Evolutionary conservation across 1,140 invertebrate species (phyloP).

Genomic region (Argopecten irradians): DNA sequence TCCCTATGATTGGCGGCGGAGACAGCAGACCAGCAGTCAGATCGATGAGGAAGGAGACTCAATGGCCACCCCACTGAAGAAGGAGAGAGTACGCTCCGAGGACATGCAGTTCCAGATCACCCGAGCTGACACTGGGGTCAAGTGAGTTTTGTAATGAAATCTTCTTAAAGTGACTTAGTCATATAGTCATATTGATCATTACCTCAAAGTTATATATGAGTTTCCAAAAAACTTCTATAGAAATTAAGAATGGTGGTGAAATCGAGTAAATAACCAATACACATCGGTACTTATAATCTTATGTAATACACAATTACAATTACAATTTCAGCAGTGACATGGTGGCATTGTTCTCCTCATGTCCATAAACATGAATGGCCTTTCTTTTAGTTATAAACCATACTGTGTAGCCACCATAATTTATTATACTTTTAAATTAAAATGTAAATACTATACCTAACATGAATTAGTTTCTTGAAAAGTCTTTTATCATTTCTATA

Average conservation of each 20-base stretch:
- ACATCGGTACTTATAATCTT: no score
- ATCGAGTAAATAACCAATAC: no score
- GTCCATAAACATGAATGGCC: background rate
- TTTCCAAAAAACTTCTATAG: no score
- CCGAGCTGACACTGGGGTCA: background rate
- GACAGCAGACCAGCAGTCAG: background rate
- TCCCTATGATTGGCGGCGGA: background rate
- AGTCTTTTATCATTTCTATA: background rate
- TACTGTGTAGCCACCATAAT: background rate
- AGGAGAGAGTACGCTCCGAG: background rate
- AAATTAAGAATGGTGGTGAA: no score
- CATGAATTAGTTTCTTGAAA: no score
- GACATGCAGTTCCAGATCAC: slow-evolving; percentile 12
- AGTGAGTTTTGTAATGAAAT: background rate
- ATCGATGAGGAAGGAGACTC: background rate
- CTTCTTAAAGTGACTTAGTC: no score
- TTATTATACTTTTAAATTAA: background rate
- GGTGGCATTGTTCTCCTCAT: background rate
- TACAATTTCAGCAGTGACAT: no score
- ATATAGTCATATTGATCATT: no score
- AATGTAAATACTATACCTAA: background rate
- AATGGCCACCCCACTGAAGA: background rate
- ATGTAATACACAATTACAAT: no score
- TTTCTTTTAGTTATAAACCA: background rate
- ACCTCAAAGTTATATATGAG: no score